Base-by-base conservation (phyloP, 1,140 invertebrate genomes). In the Trypoxylus dichotomus region DNA sequence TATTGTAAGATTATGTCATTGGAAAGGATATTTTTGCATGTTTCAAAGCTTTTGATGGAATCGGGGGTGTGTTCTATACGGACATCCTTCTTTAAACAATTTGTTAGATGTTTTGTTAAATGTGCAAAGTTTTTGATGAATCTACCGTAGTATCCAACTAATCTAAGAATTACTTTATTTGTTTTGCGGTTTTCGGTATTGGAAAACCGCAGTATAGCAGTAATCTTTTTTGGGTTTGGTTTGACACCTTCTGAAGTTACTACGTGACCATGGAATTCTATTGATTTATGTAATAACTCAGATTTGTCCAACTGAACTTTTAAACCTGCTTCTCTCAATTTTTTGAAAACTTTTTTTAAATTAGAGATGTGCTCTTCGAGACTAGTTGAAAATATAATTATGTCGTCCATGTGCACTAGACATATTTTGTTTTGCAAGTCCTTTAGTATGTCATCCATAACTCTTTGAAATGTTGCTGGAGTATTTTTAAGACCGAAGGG, bases 401-500 rank as follows among this genome's bases (percentile, higher is more conserved):
- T 79, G 32, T 83, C 82, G 74, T 83, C 82, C 5, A 83, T 15
- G 80, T 89, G 89, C 0, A 87, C 83, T 19, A 84, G 81, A 76
- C 82, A 82, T 2, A 72, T 79, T 27, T 80, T 68, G n/a, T 81
- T 79, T 74, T 81, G 76, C 2, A 86, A 77, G 6, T 80, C 82
- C 13, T 72, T 78, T n/a, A 88, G 83, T 1, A 86, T 81, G 0
- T 75, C 80, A 77, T 88, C 83, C 83, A 88, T 85, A 8, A 84
- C 79, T 58, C 86, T 75, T 81, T 88, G 85, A 79, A 89, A 88
- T 13, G 84, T 86, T 3, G 83, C 79, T 1, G 83, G 85, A 15
- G 86, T 83, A 74, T 85, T 85, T 79, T 85, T 84, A 15, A 87
- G 54, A 15, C 86, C 86, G 74, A 87, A 86, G 6, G 83, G 83